These are phyloP conservation scores for Tinea semifulvella DNA, from an alignment of 2,888 invertebrate genomes.

Conservation along the genomic window DNA sequence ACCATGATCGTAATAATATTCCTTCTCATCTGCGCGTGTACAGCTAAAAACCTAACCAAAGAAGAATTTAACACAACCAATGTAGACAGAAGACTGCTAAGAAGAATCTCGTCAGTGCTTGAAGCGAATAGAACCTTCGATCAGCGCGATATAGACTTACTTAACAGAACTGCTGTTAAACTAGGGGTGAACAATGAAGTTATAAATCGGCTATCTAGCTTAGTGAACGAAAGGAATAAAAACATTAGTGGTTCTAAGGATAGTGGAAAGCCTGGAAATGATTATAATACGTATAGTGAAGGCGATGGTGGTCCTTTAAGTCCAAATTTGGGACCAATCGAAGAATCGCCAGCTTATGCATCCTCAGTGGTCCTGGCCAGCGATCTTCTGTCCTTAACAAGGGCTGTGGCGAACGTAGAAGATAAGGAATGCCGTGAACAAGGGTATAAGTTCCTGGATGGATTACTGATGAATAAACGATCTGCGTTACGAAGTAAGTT, in stretches of 20 bases:
- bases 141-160: conserved; percentile 28
- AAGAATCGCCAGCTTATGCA: conserved; percentile 57
- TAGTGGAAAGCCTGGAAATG: conserved; percentile 13
- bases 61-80: conserved; percentile 29
- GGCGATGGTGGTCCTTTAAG: conserved; percentile 21
- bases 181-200: conserved; percentile 37
- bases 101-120: conserved; percentile 30
- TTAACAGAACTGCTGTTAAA: conserved; percentile 37
- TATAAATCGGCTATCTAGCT: conserved; percentile 33
- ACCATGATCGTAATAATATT: conserved; percentile 4
- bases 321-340: conserved; percentile 35
- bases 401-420: conserved; percentile 54
- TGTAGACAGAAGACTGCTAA: conserved; percentile 32
- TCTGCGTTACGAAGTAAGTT: conserved; percentile 70
- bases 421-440: conserved; percentile 57
- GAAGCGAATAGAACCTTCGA: conserved; percentile 36
- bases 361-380: conserved; percentile 57
- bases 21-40: conserved; percentile 26
- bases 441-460: conserved; percentile 53
- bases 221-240: conserved; percentile 24
- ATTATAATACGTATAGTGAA: conserved; percentile 31
- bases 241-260: background rate
- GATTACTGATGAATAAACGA: conserved; percentile 54
- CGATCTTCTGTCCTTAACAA: conserved; percentile 54
- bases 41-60: conserved; percentile 1